Evolutionary conservation across 2,888 invertebrate species (phyloP), one percentile per base, ranked within the genome.

Genomic region (Dyspetes luteomarginatus): DNA sequence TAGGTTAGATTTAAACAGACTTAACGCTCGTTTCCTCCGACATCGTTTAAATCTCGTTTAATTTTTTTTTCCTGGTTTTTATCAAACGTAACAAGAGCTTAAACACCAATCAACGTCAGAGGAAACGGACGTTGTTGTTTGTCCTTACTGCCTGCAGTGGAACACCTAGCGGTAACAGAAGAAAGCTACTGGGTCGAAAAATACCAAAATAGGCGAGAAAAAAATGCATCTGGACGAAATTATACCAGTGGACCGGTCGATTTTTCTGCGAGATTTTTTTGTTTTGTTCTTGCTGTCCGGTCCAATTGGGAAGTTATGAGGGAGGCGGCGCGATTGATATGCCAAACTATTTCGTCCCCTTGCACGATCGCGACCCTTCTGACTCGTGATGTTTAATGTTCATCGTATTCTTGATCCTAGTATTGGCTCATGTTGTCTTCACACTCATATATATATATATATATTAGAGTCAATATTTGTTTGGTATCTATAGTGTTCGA

Each of bases 391-490:
- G 50, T 65, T 71, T 48, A 55, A 71, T 58, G 58, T 56, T 15
- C 41, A 69, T 80, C 60, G 65, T 58, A 75, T 75, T 75, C 60
- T 75, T 45, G 69, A 52, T 56, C 30, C 26, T 41, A 12, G 43
- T 0, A 5, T 28, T 26, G n/a, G n/a, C n/a, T n/a, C n/a, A n/a
- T n/a, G n/a, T n/a, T n/a, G n/a, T n/a, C n/a, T n/a, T 36, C 26
- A 60, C 24, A 12, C 36, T 36, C 12, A 36, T 36, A 36, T 12
- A 36, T 36, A 28, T 28, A 28, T 28, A 28, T 28, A 28, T 28
- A 28, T 58, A 36, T 56, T 58, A 58, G 28, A 17, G 19, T 12
- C n/a, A n/a, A n/a, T 28, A 28, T 28, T 4, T 28, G 3, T 28
- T 4, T 28, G 5, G 28, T 36, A 36, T 36, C 9, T 36, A 36